A percentile compares a stretch with the other conserved stretches of the same genome.
Conservation (phyloP, 2,113 vertebrate species). For the Nyctereutes procyonoides region DNA sequence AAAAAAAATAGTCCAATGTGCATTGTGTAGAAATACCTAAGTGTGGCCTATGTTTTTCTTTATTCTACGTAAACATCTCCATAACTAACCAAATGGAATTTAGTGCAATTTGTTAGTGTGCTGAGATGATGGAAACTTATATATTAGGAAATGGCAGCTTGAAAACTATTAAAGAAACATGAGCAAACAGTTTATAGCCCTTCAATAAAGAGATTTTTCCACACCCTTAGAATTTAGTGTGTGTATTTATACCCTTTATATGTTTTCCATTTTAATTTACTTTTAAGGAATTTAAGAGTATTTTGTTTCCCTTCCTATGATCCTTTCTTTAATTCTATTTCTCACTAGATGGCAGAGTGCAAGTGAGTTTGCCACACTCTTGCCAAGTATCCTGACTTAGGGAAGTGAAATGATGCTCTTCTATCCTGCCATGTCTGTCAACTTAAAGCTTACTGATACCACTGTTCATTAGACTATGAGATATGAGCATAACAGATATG, state of each 20-base stretch:
- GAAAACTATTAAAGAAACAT: constrained; percentile 66
- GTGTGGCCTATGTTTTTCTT: neutral
- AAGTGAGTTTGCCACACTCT: neutral
- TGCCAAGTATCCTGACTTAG: neutral
- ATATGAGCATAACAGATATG: neutral
- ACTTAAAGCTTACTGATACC: neutral
- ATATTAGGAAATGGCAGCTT: constrained; percentile 54
- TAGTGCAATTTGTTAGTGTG: neutral
- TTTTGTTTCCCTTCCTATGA: constrained; percentile 67
- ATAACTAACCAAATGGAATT: constrained; percentile 43
- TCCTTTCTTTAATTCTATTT: constrained; percentile 65
- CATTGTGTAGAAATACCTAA: neutral
- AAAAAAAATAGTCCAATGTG: neutral
- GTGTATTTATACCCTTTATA: constrained; percentile 65
- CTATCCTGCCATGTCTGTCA: constrained; percentile 32
- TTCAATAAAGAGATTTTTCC: constrained; percentile 67
- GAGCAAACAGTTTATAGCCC: constrained; percentile 24
- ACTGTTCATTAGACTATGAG: neutral
- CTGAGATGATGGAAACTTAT: neutral
- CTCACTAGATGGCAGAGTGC: constrained; percentile 60
- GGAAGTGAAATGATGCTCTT: constrained; percentile 8
- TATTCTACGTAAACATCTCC: neutral
- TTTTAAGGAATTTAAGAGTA: constrained; percentile 40
- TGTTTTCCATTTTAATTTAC: constrained; percentile 72
- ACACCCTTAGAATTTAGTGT: constrained; percentile 66